Conservation (phyloP, 2,797 vertebrate species). For the Gymnodraco acuticeps region DNA sequence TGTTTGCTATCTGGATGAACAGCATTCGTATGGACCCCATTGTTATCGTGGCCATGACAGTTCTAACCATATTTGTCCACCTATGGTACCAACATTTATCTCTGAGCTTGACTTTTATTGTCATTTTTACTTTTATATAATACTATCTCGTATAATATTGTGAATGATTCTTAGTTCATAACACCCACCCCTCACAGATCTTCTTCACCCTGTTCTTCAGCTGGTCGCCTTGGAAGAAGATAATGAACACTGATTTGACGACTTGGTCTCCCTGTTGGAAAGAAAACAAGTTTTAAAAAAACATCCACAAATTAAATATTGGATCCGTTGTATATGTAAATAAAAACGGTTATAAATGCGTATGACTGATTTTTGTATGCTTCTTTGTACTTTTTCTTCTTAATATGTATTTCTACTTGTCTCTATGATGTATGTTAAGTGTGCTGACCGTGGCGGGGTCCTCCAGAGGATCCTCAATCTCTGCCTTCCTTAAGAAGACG, state of each 20-base stretch:
- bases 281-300: slow-evolving; percentile 17
- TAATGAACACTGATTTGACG: slow-evolving; percentile 97
- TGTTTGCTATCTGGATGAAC: not conserved
- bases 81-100: not conserved
- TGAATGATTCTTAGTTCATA: not conserved
- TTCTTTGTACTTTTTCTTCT: not conserved
- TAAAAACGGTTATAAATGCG: not conserved
- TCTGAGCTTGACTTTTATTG: not conserved
- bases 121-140: not conserved
- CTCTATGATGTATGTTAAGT: not conserved
- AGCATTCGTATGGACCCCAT: not conserved
- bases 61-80: not conserved
- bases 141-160: not conserved
- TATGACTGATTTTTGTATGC: not conserved
- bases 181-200: slow-evolving; percentile 93
- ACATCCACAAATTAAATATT: not conserved
- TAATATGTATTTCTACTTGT: not conserved
- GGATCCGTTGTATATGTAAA: not conserved
- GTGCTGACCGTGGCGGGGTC: slow-evolving; percentile 92
- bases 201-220: slow-evolving; percentile 96
- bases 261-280: slow-evolving; percentile 91
- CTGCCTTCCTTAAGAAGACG: slow-evolving; percentile 95
- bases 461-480: slow-evolving; percentile 97
- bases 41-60: not conserved
- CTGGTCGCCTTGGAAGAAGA: slow-evolving; percentile 97